Evolutionary conservation across 2,113 vertebrate species (phyloP), one percentile per base, ranked within the genome.

Genomic region (Nycticebus coucang): DNA sequence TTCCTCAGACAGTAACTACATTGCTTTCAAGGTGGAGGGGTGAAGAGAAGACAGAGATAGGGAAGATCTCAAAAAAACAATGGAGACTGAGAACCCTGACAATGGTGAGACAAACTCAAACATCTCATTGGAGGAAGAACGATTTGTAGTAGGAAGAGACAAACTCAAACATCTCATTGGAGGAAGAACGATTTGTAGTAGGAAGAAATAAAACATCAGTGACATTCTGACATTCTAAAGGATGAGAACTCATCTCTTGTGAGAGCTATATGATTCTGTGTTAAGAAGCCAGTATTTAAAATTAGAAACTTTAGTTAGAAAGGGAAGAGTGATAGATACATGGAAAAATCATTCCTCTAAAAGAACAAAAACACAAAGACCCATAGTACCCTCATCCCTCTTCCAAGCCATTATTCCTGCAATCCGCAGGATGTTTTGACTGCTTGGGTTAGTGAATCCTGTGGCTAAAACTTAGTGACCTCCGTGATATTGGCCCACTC

Each of bases 201-300:
- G 59, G 55, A 84, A 88, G 93, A 19, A 12, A 57, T 77, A 35
- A 79, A 4, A 77, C 0, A 17, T 8, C 35, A 80, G 9, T 30
- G 1, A 24, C 21, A 87, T 68, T 77, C 71, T 69, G 15, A 95
- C 21, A 87, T 68, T 77, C 71, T 69, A 12, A 95, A 71, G 10
- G 15, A 1, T 64, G 9, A 71, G n/a, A 85, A 85, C 1, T 69
- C 53, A 17, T 62, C 60, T 59, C 7, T 64, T 64, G 24, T 28
- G 24, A 64, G 69, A 64, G 6, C 5, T 24, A 0, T 41, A 26
- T 68, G 26, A 53, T 57, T 84, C 30, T 69, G n/a, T 64, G 41
- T 69, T 90, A 57, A 93, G n/a, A 93, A 93, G 66, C 4, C 30
- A 93, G 6, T 45, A 37, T 75, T 94, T 97, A 50, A 35, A 78